Base-by-base conservation (phyloP, 2,888 invertebrate species). In the Phlogophora meticulosa region DNA sequence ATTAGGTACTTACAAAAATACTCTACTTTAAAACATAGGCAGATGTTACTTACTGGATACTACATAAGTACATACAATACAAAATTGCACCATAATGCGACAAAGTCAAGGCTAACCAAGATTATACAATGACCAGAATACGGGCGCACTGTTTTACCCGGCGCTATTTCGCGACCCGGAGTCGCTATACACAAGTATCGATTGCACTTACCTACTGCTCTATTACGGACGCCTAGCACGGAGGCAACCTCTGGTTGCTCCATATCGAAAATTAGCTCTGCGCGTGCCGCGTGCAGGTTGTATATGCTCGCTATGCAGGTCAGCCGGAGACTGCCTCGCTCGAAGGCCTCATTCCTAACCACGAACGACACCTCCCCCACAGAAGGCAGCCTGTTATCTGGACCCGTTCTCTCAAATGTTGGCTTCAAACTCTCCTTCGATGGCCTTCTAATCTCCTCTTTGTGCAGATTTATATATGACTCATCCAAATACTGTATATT, bases 181-280 rank as follows among this genome's bases (percentile, higher is more conserved):
- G 74, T 72, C 65, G 59, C 73, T 66, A 55, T 49, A 66, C 45
- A 77, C 55, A 51, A 80, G 80, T 85, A 85, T 85, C 80, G 81
- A 87, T 85, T 84, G 70, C 76, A 89, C 94, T 93, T 88, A 96
- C 96, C 96, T 89, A 89, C 84, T 78, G 96, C 96, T 81, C 96
- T 96, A 92, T 97, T 97, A 72, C 97, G 96, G 72, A 97, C 97
- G 83, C 97, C 97, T 82, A 97, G 93, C 84, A 97, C 97, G 65
- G 97, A 97, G 72, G 97, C 97, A 83, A 97, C 96, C 91, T 97
- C 96, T 69, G 97, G 97, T 85, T 97, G 96, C 91, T 97, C 97
- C 93, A 97, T 97, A 90, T 97, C 97, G 85, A 97, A 95, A 82
- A 96, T 93, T 76, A 96, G 93, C 89, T 96, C 97, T 61, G 96